Evolutionary conservation across 2,888 invertebrate genomes (phyloP).

Genomic region (Chymomyza fuscimana): DNA sequence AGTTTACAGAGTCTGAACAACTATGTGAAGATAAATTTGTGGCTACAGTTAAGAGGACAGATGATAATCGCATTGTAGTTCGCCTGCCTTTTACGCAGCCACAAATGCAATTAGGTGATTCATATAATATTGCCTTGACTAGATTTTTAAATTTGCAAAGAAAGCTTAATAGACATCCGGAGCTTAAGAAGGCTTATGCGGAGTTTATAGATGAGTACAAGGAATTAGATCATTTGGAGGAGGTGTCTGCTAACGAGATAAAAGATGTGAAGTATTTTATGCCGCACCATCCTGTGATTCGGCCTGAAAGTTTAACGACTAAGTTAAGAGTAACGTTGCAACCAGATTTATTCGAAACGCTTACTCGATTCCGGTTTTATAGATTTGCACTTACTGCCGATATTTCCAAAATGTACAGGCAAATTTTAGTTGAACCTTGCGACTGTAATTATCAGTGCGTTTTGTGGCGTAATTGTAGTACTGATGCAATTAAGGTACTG

Average conservation of each 20-base stretch:
- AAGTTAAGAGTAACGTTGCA: constrained; percentile 5
- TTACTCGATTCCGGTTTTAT: constrained; percentile 26
- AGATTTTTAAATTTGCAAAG: constrained; percentile 3
- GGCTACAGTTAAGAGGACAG: background rate
- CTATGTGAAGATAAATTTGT: constrained; percentile 6
- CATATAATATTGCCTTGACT: background rate
- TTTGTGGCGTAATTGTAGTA: background rate
- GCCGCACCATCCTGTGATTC: constrained; percentile 19
- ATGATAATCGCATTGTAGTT: background rate
- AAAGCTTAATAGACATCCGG: background rate
- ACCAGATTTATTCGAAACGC: constrained; percentile 28
- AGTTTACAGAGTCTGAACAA: constrained; percentile 1
- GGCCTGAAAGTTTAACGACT: background rate
- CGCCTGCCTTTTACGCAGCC: background rate
- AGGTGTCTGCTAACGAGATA: background rate
- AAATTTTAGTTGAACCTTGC: constrained; percentile 12
- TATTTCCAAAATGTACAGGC: constrained; percentile 18
- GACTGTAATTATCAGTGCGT: no score
- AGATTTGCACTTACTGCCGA: constrained; percentile 18
- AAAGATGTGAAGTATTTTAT: constrained; percentile 7
- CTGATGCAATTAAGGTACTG: no score
- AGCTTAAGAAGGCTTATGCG: constrained; percentile 7
- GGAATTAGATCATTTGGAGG: constrained; percentile 10
- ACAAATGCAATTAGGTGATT: background rate
- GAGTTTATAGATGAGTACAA: constrained; percentile 14